These are phyloP conservation scores for Baronia brevicornis DNA, from an alignment of 2,888 invertebrate species.

Conservation along the genomic window DNA sequence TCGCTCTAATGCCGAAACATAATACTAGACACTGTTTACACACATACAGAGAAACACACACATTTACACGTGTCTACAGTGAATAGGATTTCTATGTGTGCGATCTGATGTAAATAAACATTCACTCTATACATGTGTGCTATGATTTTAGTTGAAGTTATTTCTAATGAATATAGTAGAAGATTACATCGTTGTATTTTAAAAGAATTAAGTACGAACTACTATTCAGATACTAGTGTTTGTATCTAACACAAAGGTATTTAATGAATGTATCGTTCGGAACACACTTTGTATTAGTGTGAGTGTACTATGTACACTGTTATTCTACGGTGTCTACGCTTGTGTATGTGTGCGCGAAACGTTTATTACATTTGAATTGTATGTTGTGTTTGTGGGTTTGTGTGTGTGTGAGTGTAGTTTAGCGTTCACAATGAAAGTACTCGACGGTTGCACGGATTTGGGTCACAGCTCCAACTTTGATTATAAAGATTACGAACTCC, in stretches of 20 bases:
- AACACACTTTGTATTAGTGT: too few relatives aligned
- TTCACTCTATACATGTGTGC: slow-evolving; percentile 22
- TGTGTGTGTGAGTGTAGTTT: slow-evolving; percentile 44
- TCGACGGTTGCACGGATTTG: slow-evolving; percentile 69
- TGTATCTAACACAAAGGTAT: too few relatives aligned
- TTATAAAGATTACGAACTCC: slow-evolving; percentile 68
- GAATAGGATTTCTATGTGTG: slow-evolving; percentile 18
- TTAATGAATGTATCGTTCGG: too few relatives aligned
- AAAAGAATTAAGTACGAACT: too few relatives aligned
- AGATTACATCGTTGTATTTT: slow-evolving; percentile 3
- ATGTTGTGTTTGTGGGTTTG: slow-evolving; percentile 15
- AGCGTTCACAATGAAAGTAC: slow-evolving; percentile 74
- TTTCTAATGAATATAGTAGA: slow-evolving; percentile 5
- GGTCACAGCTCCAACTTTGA: slow-evolving; percentile 72
- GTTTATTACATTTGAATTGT: slow-evolving; percentile 5
- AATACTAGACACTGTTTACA: slow-evolving; percentile 46
- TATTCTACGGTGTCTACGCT: too few relatives aligned
- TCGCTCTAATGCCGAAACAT: slow-evolving; percentile 65
- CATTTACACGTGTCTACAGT: slow-evolving; percentile 16
- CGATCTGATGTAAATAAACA: slow-evolving; percentile 23
- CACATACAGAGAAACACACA: slow-evolving; percentile 28
- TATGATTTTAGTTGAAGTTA: slow-evolving; percentile 6
- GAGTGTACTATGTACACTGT: too few relatives aligned
- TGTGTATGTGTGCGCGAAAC: slow-evolving; percentile 21
- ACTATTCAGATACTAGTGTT: too few relatives aligned